These are phyloP conservation scores for Todiramphus chloris DNA, from an alignment of 2,113 vertebrate genomes.

Conservation along the genomic window DNA sequence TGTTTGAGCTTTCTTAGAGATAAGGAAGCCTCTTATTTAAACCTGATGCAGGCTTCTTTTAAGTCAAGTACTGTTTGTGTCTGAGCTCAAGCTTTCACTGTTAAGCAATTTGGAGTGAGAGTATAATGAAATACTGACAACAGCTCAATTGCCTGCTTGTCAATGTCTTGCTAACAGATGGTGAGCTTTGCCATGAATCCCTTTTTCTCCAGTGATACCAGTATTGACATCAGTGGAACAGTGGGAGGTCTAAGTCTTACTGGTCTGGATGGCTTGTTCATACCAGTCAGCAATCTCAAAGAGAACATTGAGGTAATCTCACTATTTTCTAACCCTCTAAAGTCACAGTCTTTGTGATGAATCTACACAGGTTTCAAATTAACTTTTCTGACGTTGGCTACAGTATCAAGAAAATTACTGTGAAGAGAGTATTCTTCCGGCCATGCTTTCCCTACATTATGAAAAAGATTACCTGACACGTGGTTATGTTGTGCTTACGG, in stretches of 20 bases:
- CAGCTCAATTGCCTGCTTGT: neutral
- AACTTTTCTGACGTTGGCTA: neutral
- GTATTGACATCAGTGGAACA: constrained; percentile 78
- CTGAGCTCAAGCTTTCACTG: neutral
- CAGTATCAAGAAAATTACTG: neutral
- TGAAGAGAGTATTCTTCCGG: neutral
- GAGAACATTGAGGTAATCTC: constrained; percentile 86
- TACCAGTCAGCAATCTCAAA: constrained; percentile 81
- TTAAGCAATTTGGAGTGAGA: neutral
- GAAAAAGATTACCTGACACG: neutral
- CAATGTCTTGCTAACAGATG: constrained; percentile 78
- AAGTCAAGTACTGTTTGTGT: neutral
- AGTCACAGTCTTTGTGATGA: neutral
- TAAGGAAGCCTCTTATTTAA: neutral
- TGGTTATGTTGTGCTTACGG: neutral
- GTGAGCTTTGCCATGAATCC: constrained; percentile 89
- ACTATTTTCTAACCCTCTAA: neutral
- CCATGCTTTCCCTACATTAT: neutral
- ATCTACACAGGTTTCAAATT: neutral
- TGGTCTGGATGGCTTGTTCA: constrained; percentile 75
- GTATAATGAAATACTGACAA: neutral
- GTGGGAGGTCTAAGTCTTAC: constrained; percentile 86
- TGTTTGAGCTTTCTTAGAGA: neutral
- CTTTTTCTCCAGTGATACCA: constrained; percentile 74
- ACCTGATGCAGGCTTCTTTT: neutral